Percentiles rank a stretch among this genome's conserved stretches.
These are phyloP conservation scores for Agrypnia vestita DNA, from an alignment of 1,140 invertebrate genomes.

Conservation along the genomic window DNA sequence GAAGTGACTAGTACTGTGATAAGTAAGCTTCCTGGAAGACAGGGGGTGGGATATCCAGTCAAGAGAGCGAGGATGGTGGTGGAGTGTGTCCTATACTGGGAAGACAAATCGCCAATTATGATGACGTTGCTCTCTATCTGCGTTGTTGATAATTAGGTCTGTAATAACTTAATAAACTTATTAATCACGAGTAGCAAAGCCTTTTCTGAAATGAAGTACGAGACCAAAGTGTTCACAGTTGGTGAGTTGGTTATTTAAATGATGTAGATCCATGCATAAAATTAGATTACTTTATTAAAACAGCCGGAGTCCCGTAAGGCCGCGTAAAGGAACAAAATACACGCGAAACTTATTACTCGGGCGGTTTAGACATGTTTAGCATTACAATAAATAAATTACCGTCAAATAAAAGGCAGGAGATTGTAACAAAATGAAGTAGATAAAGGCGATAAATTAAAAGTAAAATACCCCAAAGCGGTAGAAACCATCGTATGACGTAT, in stretches of 20 bases:
- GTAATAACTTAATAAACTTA: too few species aligned
- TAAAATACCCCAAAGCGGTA: conserved; percentile 19
- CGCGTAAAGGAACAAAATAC: neutral
- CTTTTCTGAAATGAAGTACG: too few species aligned
- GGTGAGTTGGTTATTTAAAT: conserved; percentile 33
- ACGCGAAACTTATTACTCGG: conserved; percentile 29
- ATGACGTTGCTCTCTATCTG: too few species aligned
- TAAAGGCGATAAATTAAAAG: conserved; percentile 34
- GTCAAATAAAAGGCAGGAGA: conserved; percentile 35
- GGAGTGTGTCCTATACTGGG: too few species aligned
- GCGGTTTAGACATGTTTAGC: conserved; percentile 6
- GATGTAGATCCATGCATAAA: conserved; percentile 32
- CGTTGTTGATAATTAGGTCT: too few species aligned
- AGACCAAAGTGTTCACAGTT: conserved; percentile 34
- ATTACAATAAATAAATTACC: conserved; percentile 39
- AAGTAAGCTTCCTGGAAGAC: too few species aligned
- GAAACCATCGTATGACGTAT: conserved; percentile 6
- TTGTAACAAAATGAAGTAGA: conserved; percentile 34
- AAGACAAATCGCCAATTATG: too few species aligned
- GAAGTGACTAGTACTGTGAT: too few species aligned
- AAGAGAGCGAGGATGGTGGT: too few species aligned
- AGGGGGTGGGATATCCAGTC: too few species aligned
- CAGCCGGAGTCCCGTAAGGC: neutral
- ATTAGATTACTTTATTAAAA: conserved; percentile 40
- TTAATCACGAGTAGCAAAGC: too few species aligned